These are phyloP conservation scores for Drosophila demipolita DNA, from an alignment of 2,888 invertebrate genomes.

Conservation along the genomic window DNA sequence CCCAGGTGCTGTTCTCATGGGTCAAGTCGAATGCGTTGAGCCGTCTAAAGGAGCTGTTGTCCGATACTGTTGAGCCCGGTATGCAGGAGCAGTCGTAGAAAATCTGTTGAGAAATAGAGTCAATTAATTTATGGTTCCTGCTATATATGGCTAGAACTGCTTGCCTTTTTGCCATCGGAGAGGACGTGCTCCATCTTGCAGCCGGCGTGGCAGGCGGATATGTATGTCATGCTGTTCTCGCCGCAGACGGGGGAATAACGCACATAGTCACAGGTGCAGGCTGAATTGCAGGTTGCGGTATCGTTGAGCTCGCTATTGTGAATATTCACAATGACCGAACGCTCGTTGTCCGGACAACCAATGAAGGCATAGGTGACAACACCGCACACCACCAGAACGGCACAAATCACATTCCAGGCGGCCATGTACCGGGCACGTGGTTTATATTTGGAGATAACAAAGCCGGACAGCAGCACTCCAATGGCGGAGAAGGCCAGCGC, in stretches of 20 bases:
- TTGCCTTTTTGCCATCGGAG: constrained; percentile 85
- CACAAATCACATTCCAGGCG: constrained; percentile 89
- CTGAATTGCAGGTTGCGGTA: constrained; percentile 86
- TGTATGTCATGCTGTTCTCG: constrained; percentile 88
- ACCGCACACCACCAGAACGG: constrained; percentile 87
- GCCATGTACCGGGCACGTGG: constrained; percentile 89
- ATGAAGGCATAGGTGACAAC: constrained; percentile 89
- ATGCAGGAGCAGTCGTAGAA: constrained; percentile 83
- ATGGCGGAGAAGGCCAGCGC: constrained; percentile 90
- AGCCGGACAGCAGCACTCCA: constrained; percentile 89
- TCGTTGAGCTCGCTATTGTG: constrained; percentile 73
- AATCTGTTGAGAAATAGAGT: constrained; percentile 50
- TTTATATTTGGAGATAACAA: constrained; percentile 88
- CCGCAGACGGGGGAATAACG: constrained; percentile 91
- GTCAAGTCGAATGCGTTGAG: constrained; percentile 68
- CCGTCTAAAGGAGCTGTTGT: constrained; percentile 68
- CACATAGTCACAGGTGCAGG: constrained; percentile 89
- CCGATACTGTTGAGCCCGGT: constrained; percentile 46
- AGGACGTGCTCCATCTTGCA: constrained; percentile 86
- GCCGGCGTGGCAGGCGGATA: constrained; percentile 93
- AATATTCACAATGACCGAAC: constrained; percentile 84
- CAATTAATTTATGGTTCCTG: not conserved
- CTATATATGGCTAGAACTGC: not conserved
- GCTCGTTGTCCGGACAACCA: constrained; percentile 88
- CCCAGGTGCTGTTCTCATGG: constrained; percentile 38